A percentile compares a stretch with the other conserved stretches of the same genome.
Conservation (phyloP, 2,113 vertebrate species). For the Tachysurus vachellii region DNA sequence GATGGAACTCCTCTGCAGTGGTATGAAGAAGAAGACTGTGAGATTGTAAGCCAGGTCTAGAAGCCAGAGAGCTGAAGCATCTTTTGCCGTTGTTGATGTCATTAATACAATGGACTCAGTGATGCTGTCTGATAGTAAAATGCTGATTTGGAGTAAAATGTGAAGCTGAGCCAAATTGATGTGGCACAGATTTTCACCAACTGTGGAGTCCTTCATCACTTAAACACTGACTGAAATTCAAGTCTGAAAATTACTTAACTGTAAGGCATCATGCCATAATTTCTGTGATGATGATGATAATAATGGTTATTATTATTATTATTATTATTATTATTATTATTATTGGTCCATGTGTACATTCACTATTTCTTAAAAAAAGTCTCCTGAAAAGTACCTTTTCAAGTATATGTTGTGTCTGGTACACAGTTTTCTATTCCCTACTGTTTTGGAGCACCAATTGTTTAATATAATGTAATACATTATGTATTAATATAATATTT, state of each 20-base stretch:
- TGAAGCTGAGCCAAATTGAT: slow-evolving; percentile 31
- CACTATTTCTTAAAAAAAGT: slow-evolving; percentile 1
- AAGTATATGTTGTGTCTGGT: slow-evolving; percentile 62
- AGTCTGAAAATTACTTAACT: slow-evolving; percentile 42
- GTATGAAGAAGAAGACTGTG: slow-evolving; percentile 80
- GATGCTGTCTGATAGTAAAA: slow-evolving; percentile 47
- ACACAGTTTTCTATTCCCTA: slow-evolving; percentile 61
- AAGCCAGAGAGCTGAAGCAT: slow-evolving; percentile 14
- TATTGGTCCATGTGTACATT: slow-evolving; percentile 22
- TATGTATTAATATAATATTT: slow-evolving; percentile 50
- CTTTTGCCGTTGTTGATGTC: neutral
- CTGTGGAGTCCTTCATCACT: slow-evolving; percentile 8
- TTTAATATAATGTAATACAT: slow-evolving; percentile 50
- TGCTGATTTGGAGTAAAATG: slow-evolving; percentile 31
- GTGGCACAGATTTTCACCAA: slow-evolving; percentile 1
- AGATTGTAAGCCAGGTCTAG: slow-evolving; percentile 87
- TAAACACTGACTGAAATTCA: slow-evolving; percentile 32
- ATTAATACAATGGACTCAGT: slow-evolving; percentile 60
- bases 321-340: slow-evolving; percentile 31
- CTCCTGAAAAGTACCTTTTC: slow-evolving; percentile 39
- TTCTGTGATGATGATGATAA: slow-evolving; percentile 21
- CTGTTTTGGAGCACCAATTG: slow-evolving; percentile 24
- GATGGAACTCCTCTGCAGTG: slow-evolving; percentile 85
- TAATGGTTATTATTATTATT: slow-evolving; percentile 30
- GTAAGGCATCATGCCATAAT: slow-evolving; percentile 64